phyloP scores from a whole-genome alignment of 2,797 vertebrate species.

The Rhynchotus rufescens region DNA sequence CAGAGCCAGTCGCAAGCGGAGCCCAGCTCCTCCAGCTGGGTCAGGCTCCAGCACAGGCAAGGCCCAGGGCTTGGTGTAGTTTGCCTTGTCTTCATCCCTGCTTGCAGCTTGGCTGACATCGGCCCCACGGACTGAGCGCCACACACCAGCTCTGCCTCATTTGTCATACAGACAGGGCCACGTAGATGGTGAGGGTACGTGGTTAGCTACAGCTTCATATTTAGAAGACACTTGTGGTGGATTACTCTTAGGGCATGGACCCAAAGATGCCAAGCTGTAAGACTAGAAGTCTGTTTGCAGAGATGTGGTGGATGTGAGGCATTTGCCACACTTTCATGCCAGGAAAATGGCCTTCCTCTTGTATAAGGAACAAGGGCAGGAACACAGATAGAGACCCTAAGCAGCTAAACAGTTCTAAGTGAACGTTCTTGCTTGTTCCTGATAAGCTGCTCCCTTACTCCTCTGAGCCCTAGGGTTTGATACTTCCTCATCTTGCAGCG shows the following conservation, averaged over 20 bases:
- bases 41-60: neutral
- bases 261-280: neutral
- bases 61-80: neutral
- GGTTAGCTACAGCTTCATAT: fast-evolving
- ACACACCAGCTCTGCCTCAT: neutral
- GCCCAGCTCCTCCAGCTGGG: neutral
- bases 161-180: neutral
- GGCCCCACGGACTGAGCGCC: neutral
- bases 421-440: neutral
- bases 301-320: fast-evolving
- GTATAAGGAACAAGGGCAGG: neutral
- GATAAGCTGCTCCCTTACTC: neutral
- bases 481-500: neutral
- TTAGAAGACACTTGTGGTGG: fast-evolving
- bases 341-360: neutral
- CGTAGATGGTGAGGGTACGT: fast-evolving
- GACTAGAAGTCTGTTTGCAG: neutral
- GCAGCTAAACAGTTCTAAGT: neutral
- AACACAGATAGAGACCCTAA: neutral
- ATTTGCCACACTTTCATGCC: neutral
- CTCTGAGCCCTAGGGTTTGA: neutral
- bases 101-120: fast-evolving
- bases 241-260: neutral
- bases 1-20: neutral
- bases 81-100: neutral